Evolutionary conservation across 2,888 invertebrate genomes (phyloP), one percentile per base, ranked within the genome.

Genomic region (Bombylius major): DNA sequence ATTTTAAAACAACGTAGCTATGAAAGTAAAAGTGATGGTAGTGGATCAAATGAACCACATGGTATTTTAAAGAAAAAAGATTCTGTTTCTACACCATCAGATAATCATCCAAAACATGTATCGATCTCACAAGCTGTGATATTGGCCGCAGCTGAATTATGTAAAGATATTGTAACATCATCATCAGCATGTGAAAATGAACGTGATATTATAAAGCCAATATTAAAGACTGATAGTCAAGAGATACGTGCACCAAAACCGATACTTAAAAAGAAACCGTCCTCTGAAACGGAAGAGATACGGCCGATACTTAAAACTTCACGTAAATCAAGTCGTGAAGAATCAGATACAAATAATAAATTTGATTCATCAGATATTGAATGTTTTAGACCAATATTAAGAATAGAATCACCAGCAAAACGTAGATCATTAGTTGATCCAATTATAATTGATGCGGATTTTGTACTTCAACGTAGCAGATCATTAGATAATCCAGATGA

Each of bases 251-350:
- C 78, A 45, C 83, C 85, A 0, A 84, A 79, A 70, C 91, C 92
- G 5, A 92, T 92, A 66, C 71, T 92, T 46, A 92, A 92, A 74
- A 93, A 93, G 76, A 91, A 92, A 70, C 85, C 85, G 1, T 84
- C 83, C 60, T 82, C 83, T 0, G 87, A 87, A 64, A 78, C 81
- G 65, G 84, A 83, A 51, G 87, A 85, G 63, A 85, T 86, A 51
- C 78, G 81, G 62, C 87, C 90, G 39, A 91, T 91, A 63, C 74
- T 91, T 48, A 91, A 90, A 70, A 79, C 82, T 50, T 81, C 83
- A 3, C 82, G 82, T 63, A 84, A 81, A 66, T 77, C 80, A 66
- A 82, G 82, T 36, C 79, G 81, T 53, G 84, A 84, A 63, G 83
- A 84, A 67, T 69, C 76, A 67, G 55, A 53, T 36, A 54, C 47